These are phyloP conservation scores for Staurois parvus DNA, from an alignment of 2,797 vertebrate species.

Conservation along the genomic window DNA sequence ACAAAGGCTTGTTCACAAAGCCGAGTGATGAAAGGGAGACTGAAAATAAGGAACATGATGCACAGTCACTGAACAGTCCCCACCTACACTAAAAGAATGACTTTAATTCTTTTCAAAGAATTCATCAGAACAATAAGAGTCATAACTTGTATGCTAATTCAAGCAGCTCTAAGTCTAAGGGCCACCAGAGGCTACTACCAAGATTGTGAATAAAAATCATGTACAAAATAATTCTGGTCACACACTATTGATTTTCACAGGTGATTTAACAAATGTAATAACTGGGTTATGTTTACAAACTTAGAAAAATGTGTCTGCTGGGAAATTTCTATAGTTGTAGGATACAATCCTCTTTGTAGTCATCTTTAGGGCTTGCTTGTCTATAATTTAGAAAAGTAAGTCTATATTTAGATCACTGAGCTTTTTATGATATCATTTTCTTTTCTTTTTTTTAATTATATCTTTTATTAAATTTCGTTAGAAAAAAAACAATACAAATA, in stretches of 20 bases:
- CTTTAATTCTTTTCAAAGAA: background rate
- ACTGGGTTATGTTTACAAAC: too few relatives aligned
- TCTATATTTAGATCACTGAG: background rate
- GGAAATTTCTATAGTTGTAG: too few relatives aligned
- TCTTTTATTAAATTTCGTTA: too few relatives aligned
- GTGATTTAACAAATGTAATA: background rate
- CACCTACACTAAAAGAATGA: conserved; percentile 10
- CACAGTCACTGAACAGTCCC: background rate
- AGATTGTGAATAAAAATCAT: background rate
- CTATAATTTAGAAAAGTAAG: too few relatives aligned
- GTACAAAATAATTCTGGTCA: background rate
- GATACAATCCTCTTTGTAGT: too few relatives aligned
- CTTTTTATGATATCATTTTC: background rate
- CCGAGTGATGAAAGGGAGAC: background rate
- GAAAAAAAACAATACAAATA: too few relatives aligned
- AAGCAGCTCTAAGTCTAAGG: too few relatives aligned
- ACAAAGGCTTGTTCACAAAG: conserved; percentile 31
- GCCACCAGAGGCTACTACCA: background rate
- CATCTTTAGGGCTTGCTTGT: too few relatives aligned
- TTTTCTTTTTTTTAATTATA: too few relatives aligned
- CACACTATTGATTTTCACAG: background rate
- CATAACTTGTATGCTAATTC: background rate
- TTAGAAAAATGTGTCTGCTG: too few relatives aligned
- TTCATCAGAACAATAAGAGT: conserved; percentile 10
- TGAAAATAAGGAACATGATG: background rate